Conservation (phyloP, 2,113 vertebrate genomes). For the Nerophis ophidion region DNA sequence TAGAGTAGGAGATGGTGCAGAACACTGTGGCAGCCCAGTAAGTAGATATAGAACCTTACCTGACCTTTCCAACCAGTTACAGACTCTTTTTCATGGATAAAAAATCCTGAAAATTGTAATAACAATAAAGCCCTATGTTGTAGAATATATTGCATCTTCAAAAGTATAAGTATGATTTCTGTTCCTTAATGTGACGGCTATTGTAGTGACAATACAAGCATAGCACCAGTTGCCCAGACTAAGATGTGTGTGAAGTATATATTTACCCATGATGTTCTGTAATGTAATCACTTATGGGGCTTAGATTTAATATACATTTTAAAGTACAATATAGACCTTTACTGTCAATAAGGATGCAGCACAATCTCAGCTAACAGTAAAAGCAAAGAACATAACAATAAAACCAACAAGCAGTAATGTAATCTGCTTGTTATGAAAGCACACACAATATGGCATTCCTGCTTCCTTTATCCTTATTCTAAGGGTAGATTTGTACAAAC, state of each 20-base stretch:
- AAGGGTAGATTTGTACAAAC: too few species aligned
- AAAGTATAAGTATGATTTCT: background rate
- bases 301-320: background rate
- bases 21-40: constrained; percentile 95
- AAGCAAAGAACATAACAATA: too few species aligned
- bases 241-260: background rate
- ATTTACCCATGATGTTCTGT: background rate
- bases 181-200: background rate
- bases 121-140: too few species aligned
- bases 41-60: constrained; percentile 25
- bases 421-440: too few species aligned
- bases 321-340: background rate
- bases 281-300: background rate
- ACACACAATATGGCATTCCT: too few species aligned
- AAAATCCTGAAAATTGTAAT: too few species aligned
- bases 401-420: too few species aligned
- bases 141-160: background rate
- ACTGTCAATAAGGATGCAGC: background rate
- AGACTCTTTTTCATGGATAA: too few species aligned
- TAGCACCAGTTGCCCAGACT: background rate
- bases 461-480: too few species aligned
- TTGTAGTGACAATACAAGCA: background rate
- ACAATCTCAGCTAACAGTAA: background rate
- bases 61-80: too few species aligned
- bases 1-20: constrained; percentile 88